Percentiles rank a stretch among this genome's conserved stretches.
phyloP scores from a whole-genome alignment of 2,113 vertebrate genomes.

The Heterocephalus glaber region DNA sequence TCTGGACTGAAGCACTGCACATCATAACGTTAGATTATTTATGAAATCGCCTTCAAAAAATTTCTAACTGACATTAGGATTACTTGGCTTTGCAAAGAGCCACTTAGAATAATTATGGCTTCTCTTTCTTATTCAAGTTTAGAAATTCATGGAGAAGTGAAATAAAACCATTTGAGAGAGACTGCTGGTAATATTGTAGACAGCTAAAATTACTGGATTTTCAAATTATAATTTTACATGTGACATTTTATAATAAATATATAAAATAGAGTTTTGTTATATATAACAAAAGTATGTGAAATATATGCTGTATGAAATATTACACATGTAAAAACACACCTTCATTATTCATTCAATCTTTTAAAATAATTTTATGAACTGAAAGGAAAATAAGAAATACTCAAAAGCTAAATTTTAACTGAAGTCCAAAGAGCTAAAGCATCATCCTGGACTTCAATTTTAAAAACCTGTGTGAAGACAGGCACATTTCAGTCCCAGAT shows the following conservation, averaged over 20 bases:
- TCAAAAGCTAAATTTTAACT: not conserved
- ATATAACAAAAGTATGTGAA: not conserved
- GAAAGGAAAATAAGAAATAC: not conserved
- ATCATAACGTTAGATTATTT: not conserved
- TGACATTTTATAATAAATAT: not conserved
- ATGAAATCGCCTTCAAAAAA: not conserved
- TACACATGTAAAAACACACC: not conserved
- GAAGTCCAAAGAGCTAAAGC: not conserved
- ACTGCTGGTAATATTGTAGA: not conserved
- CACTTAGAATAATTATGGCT: not conserved
- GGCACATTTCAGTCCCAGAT: not conserved
- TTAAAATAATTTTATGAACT: conserved; percentile 13
- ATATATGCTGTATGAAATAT: not conserved
- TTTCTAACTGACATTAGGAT: not conserved
- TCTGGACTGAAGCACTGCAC: not conserved
- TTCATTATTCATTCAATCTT: not conserved
- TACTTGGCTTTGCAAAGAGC: not conserved
- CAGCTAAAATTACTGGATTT: not conserved
- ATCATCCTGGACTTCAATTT: not conserved
- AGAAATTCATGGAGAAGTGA: not conserved
- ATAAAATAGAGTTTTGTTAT: not conserved
- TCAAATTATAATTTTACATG: not conserved
- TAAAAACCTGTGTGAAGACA: not conserved
- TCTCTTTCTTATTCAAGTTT: not conserved
- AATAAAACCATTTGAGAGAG: not conserved